Percentiles rank a stretch among this genome's conserved stretches.
These are phyloP conservation scores for Phalacrocorax pelagicus DNA, from an alignment of 2,113 vertebrate genomes.

Conservation along the genomic window DNA sequence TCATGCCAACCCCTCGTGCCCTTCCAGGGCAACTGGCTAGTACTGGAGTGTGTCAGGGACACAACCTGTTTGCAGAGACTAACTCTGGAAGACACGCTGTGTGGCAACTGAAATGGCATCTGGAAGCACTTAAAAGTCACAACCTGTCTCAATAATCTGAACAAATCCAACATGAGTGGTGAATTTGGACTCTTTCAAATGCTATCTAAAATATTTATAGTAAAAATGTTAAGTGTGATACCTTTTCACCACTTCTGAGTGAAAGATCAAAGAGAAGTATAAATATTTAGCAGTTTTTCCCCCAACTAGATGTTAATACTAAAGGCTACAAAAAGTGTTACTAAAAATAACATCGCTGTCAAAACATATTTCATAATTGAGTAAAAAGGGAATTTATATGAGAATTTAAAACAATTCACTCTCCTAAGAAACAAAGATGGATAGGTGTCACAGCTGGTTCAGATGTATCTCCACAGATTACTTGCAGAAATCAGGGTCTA, in stretches of 20 bases:
- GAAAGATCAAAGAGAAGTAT: constrained; percentile 42
- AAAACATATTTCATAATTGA: not conserved
- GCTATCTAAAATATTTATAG: constrained; percentile 47
- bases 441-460: not conserved
- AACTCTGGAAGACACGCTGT: not conserved
- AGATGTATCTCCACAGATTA: not conserved
- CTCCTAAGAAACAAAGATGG: not conserved
- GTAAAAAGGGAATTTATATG: constrained; percentile 36
- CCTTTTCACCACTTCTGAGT: constrained; percentile 8
- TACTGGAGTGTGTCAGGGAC: not conserved
- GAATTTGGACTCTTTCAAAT: constrained; percentile 34
- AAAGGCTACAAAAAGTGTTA: constrained; percentile 40
- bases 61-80: not conserved
- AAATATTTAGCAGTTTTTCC: constrained; percentile 55
- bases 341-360: constrained; percentile 29
- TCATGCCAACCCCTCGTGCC: not conserved
- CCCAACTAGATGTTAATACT: constrained; percentile 52
- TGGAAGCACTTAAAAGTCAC: not conserved
- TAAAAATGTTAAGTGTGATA: constrained; percentile 25
- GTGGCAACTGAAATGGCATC: not conserved
- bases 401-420: constrained; percentile 1
- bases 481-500: not conserved
- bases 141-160: not conserved
- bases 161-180: constrained; percentile 11
- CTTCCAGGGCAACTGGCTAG: not conserved